Percentiles rank a stretch among this genome's conserved stretches.
Conservation (phyloP, 1,140 invertebrate species). For the Lycorma delicatula region DNA sequence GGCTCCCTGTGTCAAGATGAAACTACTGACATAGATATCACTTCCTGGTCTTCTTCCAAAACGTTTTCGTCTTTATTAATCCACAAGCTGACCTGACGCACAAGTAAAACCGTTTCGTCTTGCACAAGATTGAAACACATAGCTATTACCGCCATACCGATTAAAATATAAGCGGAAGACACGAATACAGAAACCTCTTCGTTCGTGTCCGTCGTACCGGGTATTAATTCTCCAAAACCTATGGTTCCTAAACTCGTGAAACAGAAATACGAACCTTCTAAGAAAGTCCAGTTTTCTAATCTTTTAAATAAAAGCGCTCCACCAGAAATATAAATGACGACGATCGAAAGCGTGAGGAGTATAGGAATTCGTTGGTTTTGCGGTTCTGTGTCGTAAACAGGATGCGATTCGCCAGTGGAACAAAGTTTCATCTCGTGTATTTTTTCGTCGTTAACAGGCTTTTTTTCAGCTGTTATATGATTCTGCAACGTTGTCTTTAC, state of each 20-base stretch:
- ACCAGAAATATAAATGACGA: constrained; percentile 80
- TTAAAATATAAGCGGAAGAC: constrained; percentile 79
- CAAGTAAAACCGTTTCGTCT: constrained; percentile 70
- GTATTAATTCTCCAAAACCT: constrained; percentile 77
- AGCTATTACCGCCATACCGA: constrained; percentile 90
- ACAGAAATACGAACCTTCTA: constrained; percentile 92
- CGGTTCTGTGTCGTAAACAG: background rate
- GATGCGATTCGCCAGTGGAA: background rate
- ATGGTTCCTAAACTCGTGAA: constrained; percentile 86
- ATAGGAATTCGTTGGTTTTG: constrained; percentile 59
- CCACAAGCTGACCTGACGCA: constrained; percentile 40
- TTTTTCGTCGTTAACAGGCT: constrained; percentile 11
- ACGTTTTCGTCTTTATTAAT: constrained; percentile 31
- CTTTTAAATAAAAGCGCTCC: constrained; percentile 87
- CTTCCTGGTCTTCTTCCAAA: constrained; percentile 34
- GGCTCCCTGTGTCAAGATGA: constrained; percentile 29
- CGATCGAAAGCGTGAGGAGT: constrained; percentile 77
- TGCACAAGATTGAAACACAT: constrained; percentile 96
- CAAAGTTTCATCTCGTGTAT: constrained; percentile 14
- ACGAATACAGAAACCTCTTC: constrained; percentile 70
- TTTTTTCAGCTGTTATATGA: constrained; percentile 18
- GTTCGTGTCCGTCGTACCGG: constrained; percentile 37
- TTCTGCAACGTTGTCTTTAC: constrained; percentile 19
- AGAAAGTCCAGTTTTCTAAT: constrained; percentile 78
- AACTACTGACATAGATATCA: constrained; percentile 14